Evolutionary conservation across 2,797 vertebrate genomes (phyloP).

Genomic region (Semaprochilodus insignis): DNA sequence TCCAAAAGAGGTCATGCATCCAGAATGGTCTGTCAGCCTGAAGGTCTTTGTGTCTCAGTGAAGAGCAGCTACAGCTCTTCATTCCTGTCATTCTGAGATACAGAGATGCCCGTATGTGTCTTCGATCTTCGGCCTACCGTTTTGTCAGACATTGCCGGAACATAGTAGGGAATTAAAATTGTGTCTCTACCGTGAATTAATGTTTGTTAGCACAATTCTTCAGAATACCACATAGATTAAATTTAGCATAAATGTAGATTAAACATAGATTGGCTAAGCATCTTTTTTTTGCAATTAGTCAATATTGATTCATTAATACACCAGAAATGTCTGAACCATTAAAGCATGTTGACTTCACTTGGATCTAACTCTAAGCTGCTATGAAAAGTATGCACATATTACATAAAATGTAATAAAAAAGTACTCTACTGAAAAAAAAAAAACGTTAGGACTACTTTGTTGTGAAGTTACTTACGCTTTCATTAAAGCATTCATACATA

Average conservation of each 20-base stretch:
- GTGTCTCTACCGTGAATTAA: slow-evolving; percentile 29
- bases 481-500: not conserved
- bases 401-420: not conserved
- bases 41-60: slow-evolving; percentile 40
- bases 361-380: not conserved
- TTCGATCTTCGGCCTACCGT: slow-evolving; percentile 53
- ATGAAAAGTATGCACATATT: not conserved
- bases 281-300: not conserved
- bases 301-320: not conserved
- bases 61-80: slow-evolving; percentile 57
- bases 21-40: slow-evolving; percentile 42
- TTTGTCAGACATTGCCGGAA: slow-evolving; percentile 57
- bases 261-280: slow-evolving; percentile 5
- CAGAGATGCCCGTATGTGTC: slow-evolving; percentile 52
- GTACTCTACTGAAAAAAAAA: not conserved
- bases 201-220: slow-evolving; percentile 42
- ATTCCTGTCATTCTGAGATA: slow-evolving; percentile 57
- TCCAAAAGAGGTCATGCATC: slow-evolving; percentile 50
- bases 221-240: slow-evolving; percentile 27
- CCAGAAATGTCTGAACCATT: not conserved
- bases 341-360: not conserved
- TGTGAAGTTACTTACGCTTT: not conserved
- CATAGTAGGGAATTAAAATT: slow-evolving; percentile 38
- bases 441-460: not conserved
- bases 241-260: no score